Evolutionary conservation across 1,140 invertebrate genomes (phyloP).

Genomic region (Neodiprion lecontei): DNA sequence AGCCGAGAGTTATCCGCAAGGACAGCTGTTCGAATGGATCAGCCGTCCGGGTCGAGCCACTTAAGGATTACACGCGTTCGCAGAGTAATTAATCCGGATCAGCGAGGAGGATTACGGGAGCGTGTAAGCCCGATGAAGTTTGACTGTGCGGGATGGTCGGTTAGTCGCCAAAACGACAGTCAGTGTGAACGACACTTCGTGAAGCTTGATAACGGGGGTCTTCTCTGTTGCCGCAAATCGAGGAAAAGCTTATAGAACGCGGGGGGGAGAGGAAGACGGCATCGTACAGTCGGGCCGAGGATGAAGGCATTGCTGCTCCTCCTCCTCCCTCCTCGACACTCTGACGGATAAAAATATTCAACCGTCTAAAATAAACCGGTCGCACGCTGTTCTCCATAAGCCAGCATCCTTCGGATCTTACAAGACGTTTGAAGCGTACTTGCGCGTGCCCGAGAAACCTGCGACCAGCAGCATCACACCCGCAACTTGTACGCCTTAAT

Average conservation of each 20-base stretch:
- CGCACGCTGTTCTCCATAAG: constrained; percentile 22
- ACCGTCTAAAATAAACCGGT: constrained; percentile 40
- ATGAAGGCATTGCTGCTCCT: neutral
- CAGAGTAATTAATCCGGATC: constrained; percentile 2
- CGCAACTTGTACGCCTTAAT: constrained; percentile 41
- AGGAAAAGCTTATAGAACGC: too few relatives aligned
- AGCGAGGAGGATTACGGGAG: neutral
- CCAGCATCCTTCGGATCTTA: neutral
- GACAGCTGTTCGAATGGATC: neutral
- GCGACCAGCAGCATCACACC: constrained; percentile 31
- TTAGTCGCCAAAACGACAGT: too few relatives aligned
- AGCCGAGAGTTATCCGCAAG: neutral
- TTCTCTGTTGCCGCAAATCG: too few relatives aligned
- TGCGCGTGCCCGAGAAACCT: constrained; percentile 6
- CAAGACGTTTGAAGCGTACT: neutral
- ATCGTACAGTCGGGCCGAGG: constrained; percentile 15
- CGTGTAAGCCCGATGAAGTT: neutral
- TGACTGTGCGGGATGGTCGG: neutral
- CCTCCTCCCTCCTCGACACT: constrained; percentile 29
- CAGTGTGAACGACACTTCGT: too few relatives aligned
- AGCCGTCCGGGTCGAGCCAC: neutral
- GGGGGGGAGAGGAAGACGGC: too few relatives aligned
- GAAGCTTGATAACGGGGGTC: too few relatives aligned
- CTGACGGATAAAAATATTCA: constrained; percentile 45
- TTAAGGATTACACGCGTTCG: neutral